These are phyloP conservation scores for Tetheella fluctuosa DNA, from an alignment of 2,888 invertebrate species.

Conservation along the genomic window DNA sequence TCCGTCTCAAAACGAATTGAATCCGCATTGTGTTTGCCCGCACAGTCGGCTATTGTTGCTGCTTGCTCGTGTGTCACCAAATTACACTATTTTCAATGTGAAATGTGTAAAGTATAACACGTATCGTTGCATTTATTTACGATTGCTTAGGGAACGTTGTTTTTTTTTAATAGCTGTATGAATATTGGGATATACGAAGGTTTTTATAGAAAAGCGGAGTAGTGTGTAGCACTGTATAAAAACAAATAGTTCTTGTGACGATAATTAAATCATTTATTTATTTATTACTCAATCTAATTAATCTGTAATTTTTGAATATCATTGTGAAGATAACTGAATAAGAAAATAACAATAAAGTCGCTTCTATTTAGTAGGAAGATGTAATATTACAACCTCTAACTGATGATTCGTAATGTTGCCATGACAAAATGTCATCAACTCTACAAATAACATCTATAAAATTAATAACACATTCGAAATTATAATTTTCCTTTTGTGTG, in stretches of 20 bases:
- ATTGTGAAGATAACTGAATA: too few relatives aligned
- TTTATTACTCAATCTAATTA: too few relatives aligned
- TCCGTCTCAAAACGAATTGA: slow-evolving; percentile 54
- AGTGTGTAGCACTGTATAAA: too few relatives aligned
- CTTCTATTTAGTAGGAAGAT: too few relatives aligned
- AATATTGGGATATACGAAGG: too few relatives aligned
- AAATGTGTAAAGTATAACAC: neutral
- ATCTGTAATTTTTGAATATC: too few relatives aligned
- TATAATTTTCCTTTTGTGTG: neutral
- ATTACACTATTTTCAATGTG: slow-evolving; percentile 5
- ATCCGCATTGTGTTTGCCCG: slow-evolving; percentile 41
- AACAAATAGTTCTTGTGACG: too few relatives aligned
- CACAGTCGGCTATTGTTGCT: slow-evolving; percentile 44
- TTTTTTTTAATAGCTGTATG: neutral
- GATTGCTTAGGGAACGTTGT: neutral
- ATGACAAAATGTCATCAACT: neutral
- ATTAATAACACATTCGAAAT: slow-evolving; percentile 5
- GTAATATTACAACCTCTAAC: neutral
- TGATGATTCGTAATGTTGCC: neutral
- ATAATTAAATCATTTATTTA: too few relatives aligned
- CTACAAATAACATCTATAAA: neutral
- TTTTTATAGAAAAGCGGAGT: too few relatives aligned
- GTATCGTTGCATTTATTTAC: neutral
- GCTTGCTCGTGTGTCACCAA: slow-evolving; percentile 26
- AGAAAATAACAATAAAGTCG: too few relatives aligned